phyloP scores from a whole-genome alignment of 2,797 vertebrate genomes.

The Enteromius mattozi region DNA sequence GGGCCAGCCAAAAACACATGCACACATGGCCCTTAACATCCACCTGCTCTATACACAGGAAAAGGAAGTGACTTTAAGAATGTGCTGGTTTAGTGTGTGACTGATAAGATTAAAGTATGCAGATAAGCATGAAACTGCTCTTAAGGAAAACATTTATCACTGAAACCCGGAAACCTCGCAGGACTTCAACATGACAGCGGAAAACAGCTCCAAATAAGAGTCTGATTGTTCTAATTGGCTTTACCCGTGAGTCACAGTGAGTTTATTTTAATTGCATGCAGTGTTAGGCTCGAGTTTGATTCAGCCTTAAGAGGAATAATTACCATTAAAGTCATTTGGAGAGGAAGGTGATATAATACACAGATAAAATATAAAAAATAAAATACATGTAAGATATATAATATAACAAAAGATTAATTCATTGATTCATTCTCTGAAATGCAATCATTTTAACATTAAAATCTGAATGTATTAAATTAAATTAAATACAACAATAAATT shows the following conservation, averaged over 20 bases:
- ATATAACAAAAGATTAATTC: not conserved
- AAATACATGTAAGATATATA: not conserved
- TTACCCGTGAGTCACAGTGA: slow-evolving; percentile 63
- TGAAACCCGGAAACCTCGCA: slow-evolving; percentile 44
- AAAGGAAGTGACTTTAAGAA: slow-evolving; percentile 16
- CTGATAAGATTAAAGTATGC: slow-evolving; percentile 41
- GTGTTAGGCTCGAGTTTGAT: slow-evolving; percentile 56
- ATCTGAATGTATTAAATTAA: not conserved
- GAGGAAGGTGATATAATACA: slow-evolving; percentile 49
- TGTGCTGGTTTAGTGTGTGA: slow-evolving; percentile 31
- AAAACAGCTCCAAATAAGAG: slow-evolving; percentile 60
- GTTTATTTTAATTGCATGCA: slow-evolving; percentile 68
- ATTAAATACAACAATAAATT: not conserved
- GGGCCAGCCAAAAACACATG: slow-evolving; percentile 54
- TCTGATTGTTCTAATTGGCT: slow-evolving; percentile 63
- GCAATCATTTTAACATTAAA: not conserved
- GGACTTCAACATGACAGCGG: slow-evolving; percentile 47
- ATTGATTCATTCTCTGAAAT: not conserved
- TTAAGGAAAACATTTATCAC: slow-evolving; percentile 42
- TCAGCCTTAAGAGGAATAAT: slow-evolving; percentile 55
- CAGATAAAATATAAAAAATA: slow-evolving; percentile 6
- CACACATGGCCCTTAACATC: not conserved
- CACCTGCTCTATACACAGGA: slow-evolving; percentile 37
- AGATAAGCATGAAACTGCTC: slow-evolving; percentile 39
- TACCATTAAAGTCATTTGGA: slow-evolving; percentile 35